Conservation (phyloP, 2,113 vertebrate species). For the Lepidothrix coronata region DNA sequence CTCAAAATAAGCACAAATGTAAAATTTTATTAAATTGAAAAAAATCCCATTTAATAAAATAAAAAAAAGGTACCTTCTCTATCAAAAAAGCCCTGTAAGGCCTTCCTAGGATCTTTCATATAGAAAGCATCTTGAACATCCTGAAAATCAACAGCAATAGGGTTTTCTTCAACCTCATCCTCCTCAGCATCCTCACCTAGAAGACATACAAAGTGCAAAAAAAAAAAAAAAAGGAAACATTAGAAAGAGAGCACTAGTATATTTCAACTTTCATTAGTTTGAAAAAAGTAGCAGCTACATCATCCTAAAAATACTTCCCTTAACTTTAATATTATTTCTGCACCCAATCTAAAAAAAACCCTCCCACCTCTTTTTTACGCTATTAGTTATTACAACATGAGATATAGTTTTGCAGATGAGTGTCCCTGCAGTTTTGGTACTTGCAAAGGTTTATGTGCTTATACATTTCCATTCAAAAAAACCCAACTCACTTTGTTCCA, state of each 20-base stretch:
- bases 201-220: neutral
- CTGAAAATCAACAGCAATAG: slow-evolving; percentile 93
- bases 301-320: neutral
- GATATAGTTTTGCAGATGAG: neutral
- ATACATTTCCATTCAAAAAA: neutral
- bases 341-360: accelerated
- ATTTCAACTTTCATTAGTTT: neutral
- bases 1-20: neutral
- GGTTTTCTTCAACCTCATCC: slow-evolving; percentile 96
- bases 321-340: neutral
- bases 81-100: slow-evolving; percentile 96
- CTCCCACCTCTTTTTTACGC: neutral
- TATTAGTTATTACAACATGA: neutral
- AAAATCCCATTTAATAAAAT: neutral
- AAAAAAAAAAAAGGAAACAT: neutral
- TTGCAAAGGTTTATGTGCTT: neutral
- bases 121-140: slow-evolving; percentile 95
- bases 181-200: slow-evolving; percentile 90
- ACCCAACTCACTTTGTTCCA: neutral
- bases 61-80: slow-evolving; percentile 83
- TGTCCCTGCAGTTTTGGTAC: neutral
- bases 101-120: slow-evolving; percentile 95
- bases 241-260: neutral
- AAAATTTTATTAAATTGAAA: neutral
- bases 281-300: neutral